Base-by-base conservation (phyloP, 2,888 invertebrate species). In the Lissocephala sabroskyi region DNA sequence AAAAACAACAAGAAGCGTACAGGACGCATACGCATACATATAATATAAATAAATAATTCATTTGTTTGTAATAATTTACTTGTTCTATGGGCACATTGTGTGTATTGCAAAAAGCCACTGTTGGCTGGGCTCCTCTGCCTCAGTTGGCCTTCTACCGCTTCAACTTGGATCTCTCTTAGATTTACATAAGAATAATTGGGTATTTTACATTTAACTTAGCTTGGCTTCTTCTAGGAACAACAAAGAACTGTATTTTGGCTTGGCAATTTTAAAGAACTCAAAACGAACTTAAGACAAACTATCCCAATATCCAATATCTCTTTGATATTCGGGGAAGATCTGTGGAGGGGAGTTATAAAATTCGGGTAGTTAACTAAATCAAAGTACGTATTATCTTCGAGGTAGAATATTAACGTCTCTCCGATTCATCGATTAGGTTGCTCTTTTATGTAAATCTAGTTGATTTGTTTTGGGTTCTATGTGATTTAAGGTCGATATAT, bases 81-180 rank as follows among this genome's bases (percentile, higher is more conserved):
- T 70, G 77, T 77, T 79, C 78, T 79, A 79, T 79, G 78, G 78
- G 78, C 78, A 79, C 78, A 73, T 73, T 66, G 73, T 68, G 67
- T 74, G 66, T 67, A 74, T 65, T 73, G 77, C 73, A 64, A 70
- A 66, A 70, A 59, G 56, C 47, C 44, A 11, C 19, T 18, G 23
- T 44, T 37, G 35, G 11, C 17, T 5, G 18, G 5, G 14, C 23
- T 33, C 14, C 5, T 43, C 3, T 14, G 18, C 33, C 11, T 37
- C 18, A n/a, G 37, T 37, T 19, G 37, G 19, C n/a, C 30, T 7
- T 30, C 4, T n/a, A 28, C 19, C 13, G 14, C 14, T 33, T 17
- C 16, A 17, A 35, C 10, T 4, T 16, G n/a, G n/a, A n/a, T n/a
- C n/a, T n/a, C n/a, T n/a, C n/a, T n/a, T n/a, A n/a, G n/a, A n/a